phyloP scores from a whole-genome alignment of 2,888 invertebrate genomes.

The Stenolophus ochropezus region DNA sequence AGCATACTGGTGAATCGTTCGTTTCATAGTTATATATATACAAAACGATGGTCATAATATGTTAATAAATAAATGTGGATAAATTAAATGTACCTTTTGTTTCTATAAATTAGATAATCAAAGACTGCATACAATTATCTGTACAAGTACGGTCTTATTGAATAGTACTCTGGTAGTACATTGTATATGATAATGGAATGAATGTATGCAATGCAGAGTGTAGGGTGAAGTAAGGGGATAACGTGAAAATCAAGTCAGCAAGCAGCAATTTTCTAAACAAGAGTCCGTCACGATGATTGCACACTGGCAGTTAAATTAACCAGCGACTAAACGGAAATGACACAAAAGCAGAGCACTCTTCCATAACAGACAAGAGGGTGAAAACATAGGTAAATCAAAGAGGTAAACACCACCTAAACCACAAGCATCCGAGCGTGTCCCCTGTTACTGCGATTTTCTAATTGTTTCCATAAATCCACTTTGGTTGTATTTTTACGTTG shows the following conservation, averaged over 20 bases:
- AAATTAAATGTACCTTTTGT: no score
- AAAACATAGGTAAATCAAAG: slow-evolving; percentile 67
- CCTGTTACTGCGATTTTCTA: slow-evolving; percentile 43
- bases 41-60: no score
- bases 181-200: background rate
- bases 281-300: slow-evolving; percentile 68
- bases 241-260: slow-evolving; percentile 50
- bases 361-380: slow-evolving; percentile 68
- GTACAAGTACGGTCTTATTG: no score
- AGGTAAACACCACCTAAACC: slow-evolving; percentile 54
- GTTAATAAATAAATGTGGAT: no score
- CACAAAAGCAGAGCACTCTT: slow-evolving; percentile 68
- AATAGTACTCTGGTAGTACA: no score
- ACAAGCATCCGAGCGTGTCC: slow-evolving; percentile 35
- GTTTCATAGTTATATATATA: no score
- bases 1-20: no score
- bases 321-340: slow-evolving; percentile 69
- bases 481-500: background rate
- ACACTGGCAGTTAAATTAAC: slow-evolving; percentile 67
- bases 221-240: background rate
- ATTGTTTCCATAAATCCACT: slow-evolving; percentile 54
- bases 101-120: no score
- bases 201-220: background rate
- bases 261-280: slow-evolving; percentile 61
- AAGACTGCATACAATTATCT: no score